phyloP scores from a whole-genome alignment of 1,140 invertebrate species.

The Calycopis cecrops region DNA sequence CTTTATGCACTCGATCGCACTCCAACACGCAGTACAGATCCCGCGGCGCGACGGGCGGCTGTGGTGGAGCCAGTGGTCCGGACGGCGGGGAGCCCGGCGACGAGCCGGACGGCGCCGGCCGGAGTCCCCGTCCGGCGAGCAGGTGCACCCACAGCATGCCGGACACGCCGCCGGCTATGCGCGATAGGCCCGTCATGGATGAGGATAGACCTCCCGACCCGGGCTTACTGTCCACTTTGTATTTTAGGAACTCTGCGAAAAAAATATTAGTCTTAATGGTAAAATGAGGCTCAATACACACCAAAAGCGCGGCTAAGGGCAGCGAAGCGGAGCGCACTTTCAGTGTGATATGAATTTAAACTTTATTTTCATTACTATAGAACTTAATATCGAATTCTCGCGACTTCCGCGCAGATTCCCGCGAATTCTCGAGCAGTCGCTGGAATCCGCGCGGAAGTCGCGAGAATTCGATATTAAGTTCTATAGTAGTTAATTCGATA shows the following conservation, averaged over 20 bases:
- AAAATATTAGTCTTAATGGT: too few relatives aligned
- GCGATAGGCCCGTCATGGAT: conserved; percentile 65
- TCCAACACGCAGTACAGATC: conserved; percentile 98
- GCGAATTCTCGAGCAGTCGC: too few relatives aligned
- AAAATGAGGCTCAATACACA: too few relatives aligned
- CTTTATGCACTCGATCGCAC: conserved; percentile 97
- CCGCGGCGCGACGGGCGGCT: conserved; percentile 79
- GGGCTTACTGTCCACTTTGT: conserved; percentile 89
- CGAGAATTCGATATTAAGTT: too few relatives aligned
- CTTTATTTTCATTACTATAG: too few relatives aligned
- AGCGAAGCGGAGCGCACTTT: too few relatives aligned
- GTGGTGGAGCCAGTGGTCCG: conserved; percentile 50
- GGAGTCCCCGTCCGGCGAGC: conserved; percentile 90
- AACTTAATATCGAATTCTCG: too few relatives aligned
- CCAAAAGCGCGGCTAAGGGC: too few relatives aligned
- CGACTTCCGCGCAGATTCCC: too few relatives aligned
- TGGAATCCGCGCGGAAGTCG: too few relatives aligned
- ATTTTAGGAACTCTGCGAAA: conserved; percentile 89
- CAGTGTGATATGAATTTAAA: too few relatives aligned
- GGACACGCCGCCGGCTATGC: conserved; percentile 80
- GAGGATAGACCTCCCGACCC: conserved; percentile 69
- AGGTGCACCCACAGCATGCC: conserved; percentile 94
- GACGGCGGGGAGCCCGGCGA: conserved; percentile 78
- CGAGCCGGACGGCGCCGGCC: conserved; percentile 83
- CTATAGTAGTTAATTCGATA: too few relatives aligned